Evolutionary conservation across 2,113 vertebrate species (phyloP).

Genomic region (Zosterops pallidus): DNA sequence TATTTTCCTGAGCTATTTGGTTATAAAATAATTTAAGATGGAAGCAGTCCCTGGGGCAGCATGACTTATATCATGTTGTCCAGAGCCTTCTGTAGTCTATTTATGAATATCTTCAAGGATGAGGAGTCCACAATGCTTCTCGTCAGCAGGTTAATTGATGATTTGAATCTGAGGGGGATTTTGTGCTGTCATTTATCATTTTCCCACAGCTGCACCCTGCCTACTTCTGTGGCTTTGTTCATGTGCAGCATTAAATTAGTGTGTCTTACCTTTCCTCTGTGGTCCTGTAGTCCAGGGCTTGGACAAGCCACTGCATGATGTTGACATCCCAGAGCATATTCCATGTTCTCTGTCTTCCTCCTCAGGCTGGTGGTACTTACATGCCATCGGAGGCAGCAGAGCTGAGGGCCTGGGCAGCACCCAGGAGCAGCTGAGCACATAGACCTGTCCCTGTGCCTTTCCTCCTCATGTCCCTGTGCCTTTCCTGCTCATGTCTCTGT

Average conservation of each 20-base stretch:
- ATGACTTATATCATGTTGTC: neutral
- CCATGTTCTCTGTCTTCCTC: neutral
- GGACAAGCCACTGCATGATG: neutral
- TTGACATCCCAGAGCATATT: neutral
- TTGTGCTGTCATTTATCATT: fast-evolving
- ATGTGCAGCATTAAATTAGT: neutral
- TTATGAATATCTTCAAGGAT: neutral
- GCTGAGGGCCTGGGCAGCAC: neutral
- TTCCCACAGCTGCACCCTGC: neutral
- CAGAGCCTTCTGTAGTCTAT: neutral
- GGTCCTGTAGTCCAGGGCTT: neutral
- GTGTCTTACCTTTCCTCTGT: neutral
- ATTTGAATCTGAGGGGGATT: neutral
- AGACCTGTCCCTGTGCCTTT: neutral
- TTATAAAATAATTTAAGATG: neutral
- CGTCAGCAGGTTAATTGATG: neutral
- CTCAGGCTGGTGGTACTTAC: neutral
- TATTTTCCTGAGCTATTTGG: neutral
- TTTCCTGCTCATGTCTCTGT: neutral
- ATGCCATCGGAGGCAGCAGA: fast-evolving
- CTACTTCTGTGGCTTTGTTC: neutral
- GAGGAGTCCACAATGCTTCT: neutral
- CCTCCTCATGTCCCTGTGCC: neutral
- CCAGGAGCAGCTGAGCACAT: neutral
- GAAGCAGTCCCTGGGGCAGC: neutral